A percentile compares a stretch with the other conserved stretches of the same genome.
phyloP scores from a whole-genome alignment of 2,888 invertebrate species.

The Craniophora ligustri region DNA sequence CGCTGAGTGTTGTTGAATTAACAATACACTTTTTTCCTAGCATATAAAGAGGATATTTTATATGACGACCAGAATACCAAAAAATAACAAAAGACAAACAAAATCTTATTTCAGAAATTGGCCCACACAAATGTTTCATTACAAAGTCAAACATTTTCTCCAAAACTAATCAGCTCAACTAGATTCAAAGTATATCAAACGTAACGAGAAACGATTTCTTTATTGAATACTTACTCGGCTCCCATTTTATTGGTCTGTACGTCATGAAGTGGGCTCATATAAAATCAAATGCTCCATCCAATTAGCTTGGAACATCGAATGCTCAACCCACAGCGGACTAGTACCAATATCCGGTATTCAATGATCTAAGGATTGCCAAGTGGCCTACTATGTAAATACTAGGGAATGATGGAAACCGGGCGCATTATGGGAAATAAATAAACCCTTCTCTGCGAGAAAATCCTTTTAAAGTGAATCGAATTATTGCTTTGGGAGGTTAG shows the following conservation, averaged over 20 bases:
- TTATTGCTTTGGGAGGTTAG: conserved; percentile 29
- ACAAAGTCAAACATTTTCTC: conserved; percentile 15
- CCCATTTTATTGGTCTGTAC: conserved; percentile 51
- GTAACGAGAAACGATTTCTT: conserved; percentile 43
- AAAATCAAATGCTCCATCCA: conserved; percentile 60
- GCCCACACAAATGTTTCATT: not conserved
- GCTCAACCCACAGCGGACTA: conserved; percentile 53
- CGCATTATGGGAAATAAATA: conserved; percentile 51
- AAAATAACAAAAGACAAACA: not conserved
- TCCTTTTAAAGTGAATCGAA: conserved; percentile 38
- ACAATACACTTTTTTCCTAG: too few relatives aligned
- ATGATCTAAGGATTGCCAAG: conserved; percentile 57
- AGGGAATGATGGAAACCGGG: conserved; percentile 37
- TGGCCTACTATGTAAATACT: conserved; percentile 58
- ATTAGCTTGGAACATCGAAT: conserved; percentile 60
- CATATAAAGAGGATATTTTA: too few relatives aligned
- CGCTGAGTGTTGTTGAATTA: too few relatives aligned
- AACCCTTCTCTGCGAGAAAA: conserved; percentile 40
- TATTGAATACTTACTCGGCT: conserved; percentile 46
- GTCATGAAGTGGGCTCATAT: conserved; percentile 59
- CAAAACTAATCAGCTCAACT: conserved; percentile 34
- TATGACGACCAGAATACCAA: not conserved
- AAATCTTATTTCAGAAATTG: not conserved
- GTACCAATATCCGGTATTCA: conserved; percentile 69
- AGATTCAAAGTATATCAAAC: conserved; percentile 38